phyloP scores from a whole-genome alignment of 2,797 vertebrate genomes.

The Alauda arvensis region DNA sequence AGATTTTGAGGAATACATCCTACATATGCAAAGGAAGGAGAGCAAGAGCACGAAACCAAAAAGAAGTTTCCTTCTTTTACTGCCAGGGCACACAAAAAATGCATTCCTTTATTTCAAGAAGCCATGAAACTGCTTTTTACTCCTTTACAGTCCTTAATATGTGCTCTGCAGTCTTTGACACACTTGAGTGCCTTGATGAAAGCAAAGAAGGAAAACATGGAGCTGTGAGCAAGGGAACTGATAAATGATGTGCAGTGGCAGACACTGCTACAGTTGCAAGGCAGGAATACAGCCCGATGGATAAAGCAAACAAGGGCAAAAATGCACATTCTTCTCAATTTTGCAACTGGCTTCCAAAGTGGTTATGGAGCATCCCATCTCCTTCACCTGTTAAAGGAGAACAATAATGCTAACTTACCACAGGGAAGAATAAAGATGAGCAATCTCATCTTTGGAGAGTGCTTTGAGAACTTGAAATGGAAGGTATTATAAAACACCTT shows the following conservation, averaged over 20 bases:
- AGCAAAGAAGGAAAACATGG: neutral
- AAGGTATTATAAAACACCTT: neutral
- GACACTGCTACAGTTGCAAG: neutral
- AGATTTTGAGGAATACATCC: neutral
- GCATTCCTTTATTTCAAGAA: neutral
- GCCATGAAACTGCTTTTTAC: neutral
- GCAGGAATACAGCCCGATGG: neutral
- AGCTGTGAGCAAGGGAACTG: neutral
- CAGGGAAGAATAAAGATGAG: neutral
- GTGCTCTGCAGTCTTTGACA: neutral
- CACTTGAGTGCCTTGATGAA: neutral
- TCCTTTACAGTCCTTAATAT: neutral
- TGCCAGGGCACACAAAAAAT: neutral
- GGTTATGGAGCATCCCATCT: neutral
- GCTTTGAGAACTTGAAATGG: neutral
- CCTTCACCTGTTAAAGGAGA: neutral
- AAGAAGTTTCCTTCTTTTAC: neutral
- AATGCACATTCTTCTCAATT: neutral
- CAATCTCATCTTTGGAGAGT: neutral
- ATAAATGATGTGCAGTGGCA: neutral
- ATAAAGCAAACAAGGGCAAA: neutral
- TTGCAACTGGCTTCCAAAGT: neutral
- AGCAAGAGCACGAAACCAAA: neutral
- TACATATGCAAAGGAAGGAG: neutral
- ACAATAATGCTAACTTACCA: neutral